phyloP scores from a whole-genome alignment of 2,113 vertebrate species.

The Oncorhynchus masou region DNA sequence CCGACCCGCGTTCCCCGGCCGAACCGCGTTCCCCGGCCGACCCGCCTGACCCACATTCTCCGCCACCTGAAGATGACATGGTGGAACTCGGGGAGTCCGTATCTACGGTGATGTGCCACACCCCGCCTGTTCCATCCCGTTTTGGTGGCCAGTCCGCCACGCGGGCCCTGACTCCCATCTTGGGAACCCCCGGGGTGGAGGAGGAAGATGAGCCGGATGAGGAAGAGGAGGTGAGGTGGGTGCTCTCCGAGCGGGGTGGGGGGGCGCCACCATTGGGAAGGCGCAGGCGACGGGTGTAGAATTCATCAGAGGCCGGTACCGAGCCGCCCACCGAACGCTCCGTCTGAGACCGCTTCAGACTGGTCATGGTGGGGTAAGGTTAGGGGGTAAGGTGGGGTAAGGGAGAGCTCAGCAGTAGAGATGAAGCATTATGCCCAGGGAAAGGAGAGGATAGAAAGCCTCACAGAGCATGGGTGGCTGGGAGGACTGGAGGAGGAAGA shows the following conservation, averaged over 20 bases:
- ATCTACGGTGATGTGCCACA: constrained; percentile 81
- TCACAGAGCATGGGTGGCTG: constrained; percentile 55
- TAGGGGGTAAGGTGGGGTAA: not conserved
- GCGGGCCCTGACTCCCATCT: constrained; percentile 96
- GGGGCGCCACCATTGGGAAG: constrained; percentile 94
- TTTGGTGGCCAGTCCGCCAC: constrained; percentile 98
- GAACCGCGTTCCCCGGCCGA: not conserved
- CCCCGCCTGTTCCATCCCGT: constrained; percentile 83
- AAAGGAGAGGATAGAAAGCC: constrained; percentile 35
- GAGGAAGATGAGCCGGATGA: not conserved
- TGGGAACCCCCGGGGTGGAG: constrained; percentile 93
- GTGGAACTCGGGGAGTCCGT: constrained; percentile 81
- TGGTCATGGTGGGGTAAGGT: constrained; percentile 84
- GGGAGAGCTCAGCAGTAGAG: constrained; percentile 39
- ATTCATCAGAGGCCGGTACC: constrained; percentile 88
- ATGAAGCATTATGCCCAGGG: constrained; percentile 49
- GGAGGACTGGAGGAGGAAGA: constrained; percentile 21
- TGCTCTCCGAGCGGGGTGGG: constrained; percentile 90
- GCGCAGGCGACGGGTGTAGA: constrained; percentile 93
- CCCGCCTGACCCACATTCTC: constrained; percentile 30
- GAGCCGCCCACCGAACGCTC: constrained; percentile 91
- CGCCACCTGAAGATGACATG: constrained; percentile 49
- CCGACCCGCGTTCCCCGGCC: too few species aligned
- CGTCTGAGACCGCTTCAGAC: constrained; percentile 97
- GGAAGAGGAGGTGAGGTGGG: constrained; percentile 80